Percentiles rank a stretch among this genome's conserved stretches.
These are phyloP conservation scores for Ascaphus truei DNA, from an alignment of 2,113 vertebrate species.

Conservation along the genomic window DNA sequence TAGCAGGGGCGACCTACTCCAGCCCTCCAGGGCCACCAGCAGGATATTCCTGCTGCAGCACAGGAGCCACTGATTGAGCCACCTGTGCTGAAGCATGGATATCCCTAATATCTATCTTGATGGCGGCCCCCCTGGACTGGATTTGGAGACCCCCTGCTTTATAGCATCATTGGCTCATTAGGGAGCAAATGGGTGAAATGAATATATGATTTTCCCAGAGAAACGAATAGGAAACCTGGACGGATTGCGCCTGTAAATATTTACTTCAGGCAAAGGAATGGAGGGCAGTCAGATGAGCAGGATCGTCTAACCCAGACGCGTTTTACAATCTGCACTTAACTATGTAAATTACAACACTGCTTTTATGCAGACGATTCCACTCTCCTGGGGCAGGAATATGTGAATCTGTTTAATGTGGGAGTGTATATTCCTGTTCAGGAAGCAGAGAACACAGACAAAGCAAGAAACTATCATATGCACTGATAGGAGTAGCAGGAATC, in stretches of 20 bases:
- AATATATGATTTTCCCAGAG: too few species aligned
- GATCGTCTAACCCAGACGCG: not conserved
- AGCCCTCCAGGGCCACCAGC: too few species aligned
- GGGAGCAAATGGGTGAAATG: too few species aligned
- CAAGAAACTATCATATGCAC: not conserved
- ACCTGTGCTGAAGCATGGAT: too few species aligned
- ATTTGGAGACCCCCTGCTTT: too few species aligned
- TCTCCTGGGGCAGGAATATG: not conserved
- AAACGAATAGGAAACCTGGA: too few species aligned
- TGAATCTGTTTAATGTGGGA: not conserved
- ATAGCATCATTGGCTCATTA: too few species aligned
- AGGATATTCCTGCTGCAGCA: too few species aligned
- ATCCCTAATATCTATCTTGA: too few species aligned
- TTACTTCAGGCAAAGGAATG: not conserved
- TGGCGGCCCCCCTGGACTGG: too few species aligned
- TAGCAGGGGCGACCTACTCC: too few species aligned
- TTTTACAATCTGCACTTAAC: slow-evolving; percentile 21
- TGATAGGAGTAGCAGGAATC: not conserved
- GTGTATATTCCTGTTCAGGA: not conserved
- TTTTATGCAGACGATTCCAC: not conserved
- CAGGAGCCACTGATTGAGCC: too few species aligned
- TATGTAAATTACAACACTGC: slow-evolving; percentile 20
- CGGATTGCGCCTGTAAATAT: not conserved
- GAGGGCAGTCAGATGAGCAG: not conserved
- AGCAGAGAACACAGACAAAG: not conserved